Evolutionary conservation across 2,888 invertebrate species (phyloP).

Genomic region (Cephalotes varians): DNA sequence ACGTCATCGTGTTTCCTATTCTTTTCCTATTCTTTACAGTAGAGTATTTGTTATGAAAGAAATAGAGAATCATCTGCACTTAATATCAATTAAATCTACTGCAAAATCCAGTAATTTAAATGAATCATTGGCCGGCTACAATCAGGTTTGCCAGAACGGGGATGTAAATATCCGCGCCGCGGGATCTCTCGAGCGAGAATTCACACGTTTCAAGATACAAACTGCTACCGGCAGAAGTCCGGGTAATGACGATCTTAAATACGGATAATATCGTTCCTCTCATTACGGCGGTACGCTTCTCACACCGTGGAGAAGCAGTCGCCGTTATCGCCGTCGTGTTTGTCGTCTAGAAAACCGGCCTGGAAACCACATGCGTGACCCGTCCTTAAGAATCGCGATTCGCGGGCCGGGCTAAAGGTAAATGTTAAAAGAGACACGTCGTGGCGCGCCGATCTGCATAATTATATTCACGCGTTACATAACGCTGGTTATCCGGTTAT

Average conservation of each 20-base stretch:
- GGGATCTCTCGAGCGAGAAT: conserved; percentile 5
- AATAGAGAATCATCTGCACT: not conserved
- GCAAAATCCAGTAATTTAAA: conserved; percentile 9
- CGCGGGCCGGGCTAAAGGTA: conserved; percentile 77
- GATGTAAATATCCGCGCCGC: not conserved
- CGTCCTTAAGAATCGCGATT: conserved; percentile 65
- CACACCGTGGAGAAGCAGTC: conserved; percentile 14
- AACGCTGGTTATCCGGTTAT: conserved; percentile 77
- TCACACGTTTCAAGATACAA: conserved; percentile 15
- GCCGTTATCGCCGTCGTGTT: conserved; percentile 25
- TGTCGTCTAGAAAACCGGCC: conserved; percentile 65
- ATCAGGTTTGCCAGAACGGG: conserved; percentile 5
- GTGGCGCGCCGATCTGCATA: conserved; percentile 76
- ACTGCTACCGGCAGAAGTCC: conserved; percentile 17
- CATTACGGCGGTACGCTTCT: conserved; percentile 28
- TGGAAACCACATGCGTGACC: conserved; percentile 74
- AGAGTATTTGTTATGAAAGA: not conserved
- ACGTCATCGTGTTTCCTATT: not conserved
- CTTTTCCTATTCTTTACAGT: not conserved
- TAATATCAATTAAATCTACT: not conserved
- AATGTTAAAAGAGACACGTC: conserved; percentile 76
- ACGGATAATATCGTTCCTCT: conserved; percentile 43
- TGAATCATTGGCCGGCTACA: not conserved
- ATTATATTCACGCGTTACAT: conserved; percentile 79
- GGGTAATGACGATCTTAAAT: conserved; percentile 38